Conservation (phyloP, 2,113 vertebrate species). For the Mesoclemmys tuberculata region DNA sequence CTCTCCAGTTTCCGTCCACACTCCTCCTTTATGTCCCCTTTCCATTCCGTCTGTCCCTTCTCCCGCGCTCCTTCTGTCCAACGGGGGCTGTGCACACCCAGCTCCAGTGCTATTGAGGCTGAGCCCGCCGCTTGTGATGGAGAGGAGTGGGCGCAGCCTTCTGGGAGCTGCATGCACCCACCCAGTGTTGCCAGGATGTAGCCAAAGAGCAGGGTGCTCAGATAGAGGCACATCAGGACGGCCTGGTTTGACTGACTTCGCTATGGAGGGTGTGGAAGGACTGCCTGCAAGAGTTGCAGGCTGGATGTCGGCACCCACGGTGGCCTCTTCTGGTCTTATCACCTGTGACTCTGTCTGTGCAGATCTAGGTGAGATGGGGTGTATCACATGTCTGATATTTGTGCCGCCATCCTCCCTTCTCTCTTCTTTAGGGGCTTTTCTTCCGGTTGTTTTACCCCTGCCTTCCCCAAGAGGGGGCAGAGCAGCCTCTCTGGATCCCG, state of each 20-base stretch:
- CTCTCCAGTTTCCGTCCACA: not conserved
- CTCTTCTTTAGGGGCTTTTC: slow-evolving; percentile 77
- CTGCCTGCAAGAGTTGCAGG: not conserved
- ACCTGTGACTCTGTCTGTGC: not conserved
- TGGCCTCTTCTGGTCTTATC: not conserved
- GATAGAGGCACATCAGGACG: not conserved
- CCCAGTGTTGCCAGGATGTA: not conserved
- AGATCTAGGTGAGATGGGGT: not conserved
- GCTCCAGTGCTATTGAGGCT: not conserved
- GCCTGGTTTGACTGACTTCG: not conserved
- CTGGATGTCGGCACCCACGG: not conserved
- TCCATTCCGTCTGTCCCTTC: not conserved
- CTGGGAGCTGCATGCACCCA: not conserved
- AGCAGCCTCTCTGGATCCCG: slow-evolving; percentile 77
- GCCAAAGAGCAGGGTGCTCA: not conserved
- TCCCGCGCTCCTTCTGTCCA: not conserved
- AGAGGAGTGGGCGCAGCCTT: not conserved
- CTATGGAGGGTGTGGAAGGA: not conserved
- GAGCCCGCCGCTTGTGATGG: not conserved
- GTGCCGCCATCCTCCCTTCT: not conserved
- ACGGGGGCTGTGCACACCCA: not conserved
- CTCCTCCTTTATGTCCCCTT: not conserved
- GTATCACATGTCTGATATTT: not conserved
- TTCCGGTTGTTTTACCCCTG: slow-evolving; percentile 83
- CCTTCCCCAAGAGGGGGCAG: not conserved